These are phyloP conservation scores for Boleophthalmus pectinirostris DNA, from an alignment of 2,113 vertebrate genomes.

Conservation along the genomic window DNA sequence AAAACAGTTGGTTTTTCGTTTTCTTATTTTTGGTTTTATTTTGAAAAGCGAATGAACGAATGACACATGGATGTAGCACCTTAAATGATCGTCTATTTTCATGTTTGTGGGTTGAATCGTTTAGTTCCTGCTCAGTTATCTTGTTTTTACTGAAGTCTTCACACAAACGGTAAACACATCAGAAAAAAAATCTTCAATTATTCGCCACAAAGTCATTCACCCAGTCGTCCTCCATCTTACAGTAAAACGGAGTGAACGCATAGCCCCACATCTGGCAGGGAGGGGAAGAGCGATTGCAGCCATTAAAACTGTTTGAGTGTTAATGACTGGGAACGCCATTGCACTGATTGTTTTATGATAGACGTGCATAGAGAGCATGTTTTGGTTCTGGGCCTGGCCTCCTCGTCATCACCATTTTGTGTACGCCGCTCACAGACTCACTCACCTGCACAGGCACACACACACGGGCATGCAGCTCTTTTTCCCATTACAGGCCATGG, in stretches of 20 bases:
- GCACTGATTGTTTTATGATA: conserved; percentile 13
- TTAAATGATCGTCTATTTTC: too few species aligned
- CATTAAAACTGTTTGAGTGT: conserved; percentile 15
- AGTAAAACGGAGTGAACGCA: background rate
- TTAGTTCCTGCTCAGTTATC: background rate
- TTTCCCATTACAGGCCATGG: conserved; percentile 15
- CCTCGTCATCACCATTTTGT: conserved; percentile 15
- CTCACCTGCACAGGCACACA: conserved; percentile 3
- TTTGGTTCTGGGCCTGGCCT: background rate
- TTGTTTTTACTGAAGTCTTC: background rate
- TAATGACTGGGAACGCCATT: conserved; percentile 5
- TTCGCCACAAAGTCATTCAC: background rate
- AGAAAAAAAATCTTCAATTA: background rate
- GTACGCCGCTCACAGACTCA: background rate
- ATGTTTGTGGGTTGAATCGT: too few species aligned
- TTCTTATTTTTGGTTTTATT: too few species aligned
- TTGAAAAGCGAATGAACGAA: too few species aligned
- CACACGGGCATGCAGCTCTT: background rate
- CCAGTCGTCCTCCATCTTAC: conserved; percentile 3
- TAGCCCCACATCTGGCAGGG: conserved; percentile 4
- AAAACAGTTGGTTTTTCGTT: too few species aligned
- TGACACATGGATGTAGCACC: too few species aligned
- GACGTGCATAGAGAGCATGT: conserved; percentile 2
- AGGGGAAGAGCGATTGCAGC: conserved; percentile 6
- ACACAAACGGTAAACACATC: background rate